Evolutionary conservation across 2,797 vertebrate genomes (phyloP), one percentile per base, ranked within the genome.

Genomic region (Macropus fuliginosus): DNA sequence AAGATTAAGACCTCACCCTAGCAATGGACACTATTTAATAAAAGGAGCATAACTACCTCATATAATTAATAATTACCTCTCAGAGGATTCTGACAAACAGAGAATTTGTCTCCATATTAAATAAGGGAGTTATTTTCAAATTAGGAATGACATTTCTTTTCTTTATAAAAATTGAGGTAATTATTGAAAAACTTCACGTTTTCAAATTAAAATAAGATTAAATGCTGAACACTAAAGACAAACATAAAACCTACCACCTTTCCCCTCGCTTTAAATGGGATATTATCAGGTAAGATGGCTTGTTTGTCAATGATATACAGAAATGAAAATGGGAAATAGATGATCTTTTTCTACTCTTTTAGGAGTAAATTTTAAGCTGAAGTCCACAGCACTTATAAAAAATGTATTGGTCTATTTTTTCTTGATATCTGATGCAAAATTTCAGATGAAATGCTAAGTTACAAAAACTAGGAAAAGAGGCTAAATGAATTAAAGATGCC

Each of bases 401-500:
- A 66, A 16, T 0, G 5, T n/a, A 66, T n/a, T 18, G 4, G 0
- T 6, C 13, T 16, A 66, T n/a, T 66, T n/a, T 59, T 66, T 66
- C 62, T 66, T n/a, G 5, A 66, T 92, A 57, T 54, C 96, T 93
- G 16, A 87, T 50, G 2, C 9, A 62, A 16, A 94, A 91, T 93
- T 95, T 95, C 29, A 59, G 55, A 5, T 2, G 87, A 89, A 94
- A 31, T 91, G 34, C 14, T 92, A 56, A 56, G 28, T 66, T n/a
- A 66, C n/a, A 34, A 66, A 34, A 66, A n/a, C 62, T 66, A 66
- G 29, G 14, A 66, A 66, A 66, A n/a, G 34, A 34, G 14, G 34
- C 34, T n/a, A 66, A 31, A 59, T 59, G 0, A 31, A 31, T 31
- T 28, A 29, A 59, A 59, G 57, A 31, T 31, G 29, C 29, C 4